Evolutionary conservation across 2,888 invertebrate species (phyloP), one percentile per base, ranked within the genome.

Genomic region (Nebria brevicollis): DNA sequence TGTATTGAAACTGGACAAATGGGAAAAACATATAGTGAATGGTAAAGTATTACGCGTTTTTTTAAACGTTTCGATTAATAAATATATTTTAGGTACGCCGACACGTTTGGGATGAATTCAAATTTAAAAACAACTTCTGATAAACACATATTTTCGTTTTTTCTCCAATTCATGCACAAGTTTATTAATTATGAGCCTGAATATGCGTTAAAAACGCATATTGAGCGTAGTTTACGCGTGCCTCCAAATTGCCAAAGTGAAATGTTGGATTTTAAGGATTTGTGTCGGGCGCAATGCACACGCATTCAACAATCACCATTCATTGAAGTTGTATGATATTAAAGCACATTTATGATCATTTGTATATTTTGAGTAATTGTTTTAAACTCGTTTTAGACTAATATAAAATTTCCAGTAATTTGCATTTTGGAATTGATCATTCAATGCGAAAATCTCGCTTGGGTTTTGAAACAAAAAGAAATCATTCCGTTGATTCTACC

Each of bases 121-220:
- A 34, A 11, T 10, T 70, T 25, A 5, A 70, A 70, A 70, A 70
- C 70, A 11, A 13, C 26, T 26, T 26, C 11, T 5, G 25, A 70
- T 25, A 34, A 11, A 26, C 26, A n/a, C 2, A 13, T 25, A 15
- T 70, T 70, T 13, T 26, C 70, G 26, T 34, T 25, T 70, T 34
- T 70, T 13, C 25, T 70, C 20, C 13, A 11, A 11, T 70, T 70
- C 10, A 25, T 70, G 25, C 25, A 34, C 70, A 70, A 20, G 10
- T 70, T 70, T 26, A 25, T 70, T 11, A 70, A 70, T 15, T 70
- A 70, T 26, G 70, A 70, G 15, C 70, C 70, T 4, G 70, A 70
- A 25, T 70, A 70, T 25, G 70, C 70, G 34, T 26, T 70, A 20
- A 70, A 25, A 70, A 20, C 34, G 1, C 70, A 70, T 26, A 70